phyloP scores from a whole-genome alignment of 2,797 vertebrate genomes.

The Pseudotriccus pelzelni region DNA sequence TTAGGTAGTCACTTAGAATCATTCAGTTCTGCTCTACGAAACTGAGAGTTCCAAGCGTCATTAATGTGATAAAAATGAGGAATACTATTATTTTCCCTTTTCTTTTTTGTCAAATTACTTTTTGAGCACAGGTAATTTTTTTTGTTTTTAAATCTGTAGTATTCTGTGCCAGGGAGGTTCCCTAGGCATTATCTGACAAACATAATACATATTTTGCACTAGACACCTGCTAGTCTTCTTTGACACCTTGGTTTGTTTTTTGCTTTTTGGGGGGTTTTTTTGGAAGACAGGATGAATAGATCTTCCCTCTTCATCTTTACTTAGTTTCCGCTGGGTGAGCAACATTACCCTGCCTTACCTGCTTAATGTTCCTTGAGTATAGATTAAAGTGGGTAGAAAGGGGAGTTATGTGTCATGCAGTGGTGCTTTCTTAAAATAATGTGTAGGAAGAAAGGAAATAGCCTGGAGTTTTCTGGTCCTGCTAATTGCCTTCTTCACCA shows the following conservation, averaged over 20 bases:
- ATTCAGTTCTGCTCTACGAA: background rate
- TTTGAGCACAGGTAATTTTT: background rate
- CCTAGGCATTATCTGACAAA: background rate
- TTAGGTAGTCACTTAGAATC: background rate
- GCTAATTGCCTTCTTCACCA: conserved; percentile 13
- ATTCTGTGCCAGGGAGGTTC: background rate
- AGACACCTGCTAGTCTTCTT: background rate
- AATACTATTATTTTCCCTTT: background rate
- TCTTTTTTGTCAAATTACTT: background rate
- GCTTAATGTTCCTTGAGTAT: conserved; percentile 33
- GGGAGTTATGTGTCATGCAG: conserved; percentile 12
- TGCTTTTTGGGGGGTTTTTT: background rate
- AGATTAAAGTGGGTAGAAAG: conserved; percentile 22
- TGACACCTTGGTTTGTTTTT: background rate
- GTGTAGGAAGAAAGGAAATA: conserved; percentile 11
- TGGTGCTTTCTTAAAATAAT: conserved; percentile 35
- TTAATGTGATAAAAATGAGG: background rate
- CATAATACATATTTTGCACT: background rate
- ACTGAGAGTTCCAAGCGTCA: background rate
- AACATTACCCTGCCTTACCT: conserved; percentile 13
- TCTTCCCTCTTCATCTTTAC: background rate
- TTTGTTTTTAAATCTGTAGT: background rate
- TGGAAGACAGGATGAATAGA: background rate
- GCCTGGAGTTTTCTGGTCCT: background rate
- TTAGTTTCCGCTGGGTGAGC: conserved; percentile 29